These are phyloP conservation scores for Cacoxenus indagator DNA, from an alignment of 2,888 invertebrate genomes.

Conservation along the genomic window DNA sequence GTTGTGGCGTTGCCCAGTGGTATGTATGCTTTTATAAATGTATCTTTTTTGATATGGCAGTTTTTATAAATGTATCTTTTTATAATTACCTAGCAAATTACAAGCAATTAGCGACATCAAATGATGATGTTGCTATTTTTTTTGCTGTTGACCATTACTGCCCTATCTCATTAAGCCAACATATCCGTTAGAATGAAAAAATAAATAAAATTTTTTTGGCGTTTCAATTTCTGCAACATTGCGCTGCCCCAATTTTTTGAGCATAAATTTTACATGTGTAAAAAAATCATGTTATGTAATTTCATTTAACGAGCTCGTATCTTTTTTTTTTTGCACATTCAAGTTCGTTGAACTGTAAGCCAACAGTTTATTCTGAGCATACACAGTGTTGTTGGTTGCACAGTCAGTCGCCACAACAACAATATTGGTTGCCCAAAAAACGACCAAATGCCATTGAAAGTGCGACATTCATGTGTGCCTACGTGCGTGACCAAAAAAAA, in stretches of 20 bases:
- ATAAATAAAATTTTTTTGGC: constrained; percentile 22
- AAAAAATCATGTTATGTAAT: not conserved
- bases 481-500: constrained; percentile 15
- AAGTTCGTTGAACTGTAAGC: constrained; percentile 17
- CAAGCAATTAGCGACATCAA: constrained; percentile 42
- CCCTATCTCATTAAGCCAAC: constrained; percentile 6
- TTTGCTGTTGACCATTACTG: not conserved
- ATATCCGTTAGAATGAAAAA: constrained; percentile 15
- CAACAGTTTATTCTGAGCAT: constrained; percentile 11
- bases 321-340: not conserved
- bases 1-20: no score
- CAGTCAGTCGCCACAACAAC: no score
- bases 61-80: not conserved
- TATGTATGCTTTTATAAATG: no score
- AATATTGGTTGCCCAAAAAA: no score
- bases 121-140: constrained; percentile 7
- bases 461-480: no score
- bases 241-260: constrained; percentile 56
- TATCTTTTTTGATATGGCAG: no score
- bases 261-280: constrained; percentile 40
- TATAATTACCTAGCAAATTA: not conserved
- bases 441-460: no score
- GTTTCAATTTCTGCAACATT: constrained; percentile 39
- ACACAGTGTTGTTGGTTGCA: not conserved
- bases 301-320: not conserved